Conservation (phyloP, 2,113 vertebrate species). For the Phodopus roborovskii region DNA sequence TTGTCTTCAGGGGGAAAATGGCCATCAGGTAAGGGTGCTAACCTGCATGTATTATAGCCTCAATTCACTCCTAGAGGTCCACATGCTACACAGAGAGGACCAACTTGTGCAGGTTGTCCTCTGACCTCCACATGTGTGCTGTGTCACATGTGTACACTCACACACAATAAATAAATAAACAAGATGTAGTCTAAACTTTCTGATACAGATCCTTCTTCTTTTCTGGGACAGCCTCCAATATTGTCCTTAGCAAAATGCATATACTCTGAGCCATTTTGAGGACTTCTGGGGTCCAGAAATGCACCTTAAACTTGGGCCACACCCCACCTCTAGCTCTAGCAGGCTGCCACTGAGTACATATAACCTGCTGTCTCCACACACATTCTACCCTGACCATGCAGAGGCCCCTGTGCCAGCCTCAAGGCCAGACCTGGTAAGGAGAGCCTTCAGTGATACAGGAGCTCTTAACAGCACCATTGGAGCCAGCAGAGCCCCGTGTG, state of each 20-base stretch:
- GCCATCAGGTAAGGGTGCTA: neutral
- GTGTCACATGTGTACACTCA: too few species aligned
- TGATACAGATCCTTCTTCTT: neutral
- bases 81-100: neutral
- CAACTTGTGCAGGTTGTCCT: neutral
- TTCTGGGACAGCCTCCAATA: neutral
- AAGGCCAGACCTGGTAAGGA: neutral
- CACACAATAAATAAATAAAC: neutral
- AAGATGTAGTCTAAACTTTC: neutral
- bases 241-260: neutral
- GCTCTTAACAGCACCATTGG: neutral
- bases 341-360: accelerated
- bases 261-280: neutral
- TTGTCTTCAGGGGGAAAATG: neutral
- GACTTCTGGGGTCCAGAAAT: neutral
- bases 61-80: neutral
- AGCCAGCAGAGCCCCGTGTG: neutral
- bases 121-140: neutral
- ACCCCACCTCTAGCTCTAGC: neutral
- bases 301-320: neutral
- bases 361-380: accelerated
- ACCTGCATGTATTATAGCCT: neutral
- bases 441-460: accelerated
- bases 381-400: neutral
- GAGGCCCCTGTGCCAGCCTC: neutral